Conservation (phyloP, 2,113 vertebrate genomes). For the Syngnathus typhle region DNA sequence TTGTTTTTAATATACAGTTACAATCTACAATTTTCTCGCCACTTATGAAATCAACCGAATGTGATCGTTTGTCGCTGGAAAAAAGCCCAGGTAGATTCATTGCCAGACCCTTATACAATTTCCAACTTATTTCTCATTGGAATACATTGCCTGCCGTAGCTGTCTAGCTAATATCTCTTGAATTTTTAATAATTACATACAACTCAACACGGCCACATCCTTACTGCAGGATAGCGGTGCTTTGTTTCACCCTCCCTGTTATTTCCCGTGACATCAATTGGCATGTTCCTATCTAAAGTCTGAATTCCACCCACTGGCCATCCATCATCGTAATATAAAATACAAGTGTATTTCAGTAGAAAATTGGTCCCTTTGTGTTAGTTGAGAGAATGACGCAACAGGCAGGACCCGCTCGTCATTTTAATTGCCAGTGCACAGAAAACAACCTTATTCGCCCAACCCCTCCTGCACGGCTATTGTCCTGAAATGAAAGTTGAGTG, state of each 20-base stretch:
- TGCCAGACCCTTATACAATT: neutral
- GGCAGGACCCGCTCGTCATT: conserved; percentile 51
- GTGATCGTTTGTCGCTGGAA: neutral
- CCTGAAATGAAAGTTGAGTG: conserved; percentile 28
- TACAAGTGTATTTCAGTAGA: conserved; percentile 55
- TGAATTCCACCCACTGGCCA: conserved; percentile 46
- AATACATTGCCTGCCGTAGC: neutral
- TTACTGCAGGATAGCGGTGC: neutral
- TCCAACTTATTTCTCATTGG: neutral
- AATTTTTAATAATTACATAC: neutral
- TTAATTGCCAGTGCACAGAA: conserved; percentile 64
- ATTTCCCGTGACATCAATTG: conserved; percentile 60
- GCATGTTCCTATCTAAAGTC: conserved; percentile 53
- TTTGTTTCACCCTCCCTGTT: conserved; percentile 31
- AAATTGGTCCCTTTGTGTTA: conserved; percentile 72
- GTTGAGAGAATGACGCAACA: conserved; percentile 59
- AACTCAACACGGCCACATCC: neutral
- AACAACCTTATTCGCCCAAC: conserved; percentile 28
- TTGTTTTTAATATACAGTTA: too few relatives aligned
- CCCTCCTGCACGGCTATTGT: conserved; percentile 43
- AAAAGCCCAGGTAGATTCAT: neutral
- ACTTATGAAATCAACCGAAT: too few relatives aligned
- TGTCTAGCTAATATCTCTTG: neutral
- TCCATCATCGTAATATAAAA: conserved; percentile 55
- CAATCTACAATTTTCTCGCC: too few relatives aligned